Evolutionary conservation across 1,140 invertebrate genomes (phyloP), one percentile per base, ranked within the genome.

Genomic region (Battus philenor): DNA sequence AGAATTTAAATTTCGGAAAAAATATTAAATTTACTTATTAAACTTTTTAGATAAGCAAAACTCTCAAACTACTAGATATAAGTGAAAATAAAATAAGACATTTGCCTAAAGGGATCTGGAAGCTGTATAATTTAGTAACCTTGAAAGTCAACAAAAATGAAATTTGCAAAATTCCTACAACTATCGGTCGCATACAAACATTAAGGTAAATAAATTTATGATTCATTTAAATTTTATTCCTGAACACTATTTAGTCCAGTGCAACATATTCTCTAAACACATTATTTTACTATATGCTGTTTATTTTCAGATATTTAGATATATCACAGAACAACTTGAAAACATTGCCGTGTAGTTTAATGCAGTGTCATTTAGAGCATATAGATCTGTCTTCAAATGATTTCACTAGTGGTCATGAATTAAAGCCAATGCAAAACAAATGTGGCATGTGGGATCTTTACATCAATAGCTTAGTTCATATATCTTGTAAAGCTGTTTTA

Each of bases 91-190:
- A 86, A 39, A 76, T 92, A 54, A 83, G 53, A 54, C 57, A 72
- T 31, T 49, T 93, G 47, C 91, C 92, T 39, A 83, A 89, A 52
- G 77, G 87, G 54, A 86, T 93, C 43, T 88, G 88, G 51, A 89
- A 90, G 47, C 57, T 93, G 30, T 70, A 85, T 47, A 82, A 72
- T 17, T 72, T 93, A 45, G 72, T 89, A 1, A 86, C 86, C 15
- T 60, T 91, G 9, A 87, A 90, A 55, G 26, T 90, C 2, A 84
- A 81, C 51, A 58, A 87, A 32, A 92, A 92, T 67, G 39, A 50
- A 33, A 30, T 86, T 17, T 47, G 20, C 4, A 50, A 58, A 20
- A 51, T 90, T 43, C 88, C 88, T 16, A 64, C 75, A 11, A 84
- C 79, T 36, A 47, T 90, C 13, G 87, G 87, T 24, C 68, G 65